Base-by-base conservation (phyloP, 2,888 invertebrate species). In the Muschampia plurimacula region DNA sequence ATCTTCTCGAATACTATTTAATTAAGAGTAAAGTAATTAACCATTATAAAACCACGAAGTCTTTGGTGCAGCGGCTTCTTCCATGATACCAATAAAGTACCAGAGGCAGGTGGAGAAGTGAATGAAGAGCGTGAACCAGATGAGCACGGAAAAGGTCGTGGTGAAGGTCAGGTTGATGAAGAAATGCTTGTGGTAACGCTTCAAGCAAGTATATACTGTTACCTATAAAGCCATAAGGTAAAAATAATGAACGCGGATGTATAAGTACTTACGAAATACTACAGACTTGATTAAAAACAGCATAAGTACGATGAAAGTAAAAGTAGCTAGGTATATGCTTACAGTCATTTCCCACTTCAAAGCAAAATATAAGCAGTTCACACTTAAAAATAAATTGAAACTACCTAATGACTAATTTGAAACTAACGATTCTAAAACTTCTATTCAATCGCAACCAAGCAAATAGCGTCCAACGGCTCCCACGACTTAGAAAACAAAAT, bases 101-200 rank as follows among this genome's bases (percentile, higher is more conserved):
- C 91, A 92, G 2, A 90, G 52, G 69, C 89, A 89, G 36, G 89
- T 78, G 67, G 81, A 79, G 60, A 82, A 75, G 82, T 92, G 92
- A 3, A 90, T 82, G 74, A 88, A 87, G 10, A 92, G 77, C 0
- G 89, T 81, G 81, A 90, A 91, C 92, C 92, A 92, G 57, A 91
- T 83, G 59, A 84, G 74, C 10, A 88, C 88, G 0, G 87, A 81
- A 49, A 83, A 60, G 0, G 85, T 76, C 0, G 88, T 89, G 72
- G 79, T 85, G 22, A 88, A 52, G 0, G 83, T 83, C 70, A 91
- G 77, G 77, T 90, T 90, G 13, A 85, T 81, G 2, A 84, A 85
- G 49, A 89, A 84, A 0, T 81, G 83, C 75, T 87, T 83, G 64
- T 84, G 80, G 74, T 84, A 84, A 0, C 81, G 82, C 57, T 80